These are phyloP conservation scores for Eretmochelys imbricata DNA, from an alignment of 2,113 vertebrate species.

Conservation along the genomic window DNA sequence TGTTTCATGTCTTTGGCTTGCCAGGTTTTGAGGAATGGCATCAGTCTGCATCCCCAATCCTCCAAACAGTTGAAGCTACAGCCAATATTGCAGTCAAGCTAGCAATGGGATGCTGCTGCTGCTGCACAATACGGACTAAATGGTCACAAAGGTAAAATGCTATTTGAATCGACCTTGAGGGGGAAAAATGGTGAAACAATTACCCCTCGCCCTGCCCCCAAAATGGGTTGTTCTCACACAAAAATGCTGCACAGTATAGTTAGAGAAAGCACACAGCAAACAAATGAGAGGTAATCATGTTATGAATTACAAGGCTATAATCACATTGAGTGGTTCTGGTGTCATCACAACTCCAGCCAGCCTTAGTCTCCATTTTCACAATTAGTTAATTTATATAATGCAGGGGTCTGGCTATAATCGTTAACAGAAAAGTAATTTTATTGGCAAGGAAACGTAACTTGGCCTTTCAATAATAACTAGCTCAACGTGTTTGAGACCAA, in stretches of 20 bases:
- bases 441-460: constrained; percentile 49
- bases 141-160: constrained; percentile 85
- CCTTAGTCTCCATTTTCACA: constrained; percentile 25
- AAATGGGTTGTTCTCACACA: not conserved
- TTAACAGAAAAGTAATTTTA: constrained; percentile 44
- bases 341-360: constrained; percentile 51
- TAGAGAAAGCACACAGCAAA: constrained; percentile 37
- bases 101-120: constrained; percentile 52
- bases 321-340: constrained; percentile 47
- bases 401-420: not conserved
- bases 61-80: constrained; percentile 79
- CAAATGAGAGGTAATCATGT: constrained; percentile 30
- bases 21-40: constrained; percentile 75
- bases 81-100: constrained; percentile 65
- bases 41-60: constrained; percentile 22
- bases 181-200: not conserved
- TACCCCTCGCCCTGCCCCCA: not conserved
- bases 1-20: constrained; percentile 73
- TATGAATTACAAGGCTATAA: constrained; percentile 60
- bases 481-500: constrained; percentile 11
- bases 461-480: not conserved
- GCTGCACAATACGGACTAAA: constrained; percentile 80
- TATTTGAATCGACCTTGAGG: constrained; percentile 87
- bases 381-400: constrained; percentile 68
- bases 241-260: not conserved